These are phyloP conservation scores for Patella ulyssiponensis DNA, from an alignment of 2,888 invertebrate genomes.

Conservation along the genomic window DNA sequence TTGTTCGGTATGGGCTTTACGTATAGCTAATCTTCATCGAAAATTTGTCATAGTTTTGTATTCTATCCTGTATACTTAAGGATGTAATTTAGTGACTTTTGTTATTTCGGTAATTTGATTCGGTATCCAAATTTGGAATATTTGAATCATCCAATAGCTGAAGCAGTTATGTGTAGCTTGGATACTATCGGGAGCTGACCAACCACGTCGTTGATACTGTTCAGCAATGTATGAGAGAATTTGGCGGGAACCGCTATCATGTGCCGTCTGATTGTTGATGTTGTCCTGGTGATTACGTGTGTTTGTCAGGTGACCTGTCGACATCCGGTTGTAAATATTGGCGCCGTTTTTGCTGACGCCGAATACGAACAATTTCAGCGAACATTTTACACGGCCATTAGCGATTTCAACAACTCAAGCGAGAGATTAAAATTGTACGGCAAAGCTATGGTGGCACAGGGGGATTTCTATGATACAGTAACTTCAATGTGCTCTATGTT, in stretches of 20 bases:
- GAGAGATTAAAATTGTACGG: constrained; percentile 42
- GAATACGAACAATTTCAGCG: constrained; percentile 48
- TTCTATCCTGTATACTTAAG: too few relatives aligned
- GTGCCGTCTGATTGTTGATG: constrained; percentile 5
- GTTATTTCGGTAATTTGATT: too few relatives aligned
- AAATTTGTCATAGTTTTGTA: too few relatives aligned
- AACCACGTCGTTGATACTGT: constrained; percentile 1
- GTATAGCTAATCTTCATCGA: too few relatives aligned
- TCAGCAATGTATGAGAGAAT: constrained; percentile 12
- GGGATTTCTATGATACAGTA: constrained; percentile 46
- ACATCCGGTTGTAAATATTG: constrained; percentile 48
- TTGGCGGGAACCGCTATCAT: constrained; percentile 12
- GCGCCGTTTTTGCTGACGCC: constrained; percentile 54
- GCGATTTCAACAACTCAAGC: constrained; percentile 43
- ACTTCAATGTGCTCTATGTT: constrained; percentile 49
- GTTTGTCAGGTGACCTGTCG: neutral
- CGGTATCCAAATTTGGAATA: too few relatives aligned
- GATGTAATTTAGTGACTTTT: too few relatives aligned
- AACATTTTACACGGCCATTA: constrained; percentile 47
- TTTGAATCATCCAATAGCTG: too few relatives aligned
- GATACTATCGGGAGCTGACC: neutral
- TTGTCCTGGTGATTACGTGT: constrained; percentile 2
- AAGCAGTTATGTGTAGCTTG: too few relatives aligned
- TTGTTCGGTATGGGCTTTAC: too few relatives aligned
- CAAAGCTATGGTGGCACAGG: constrained; percentile 36